Conservation (phyloP, 2,888 invertebrate species). For the Heliconius aoede region DNA sequence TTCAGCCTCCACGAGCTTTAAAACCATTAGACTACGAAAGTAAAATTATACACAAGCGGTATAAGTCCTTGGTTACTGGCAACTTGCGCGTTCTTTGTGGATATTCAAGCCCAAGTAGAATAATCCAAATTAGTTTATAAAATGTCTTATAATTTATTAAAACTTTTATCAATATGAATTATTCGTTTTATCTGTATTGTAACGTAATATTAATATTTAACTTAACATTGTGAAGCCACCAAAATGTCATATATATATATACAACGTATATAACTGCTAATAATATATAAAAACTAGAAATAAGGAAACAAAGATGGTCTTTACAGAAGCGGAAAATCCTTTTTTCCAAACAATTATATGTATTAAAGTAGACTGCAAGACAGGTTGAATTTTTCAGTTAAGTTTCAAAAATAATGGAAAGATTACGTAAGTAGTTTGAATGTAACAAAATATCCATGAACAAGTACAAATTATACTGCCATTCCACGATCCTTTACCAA, state of each 20-base stretch:
- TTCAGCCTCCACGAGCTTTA: constrained; percentile 48
- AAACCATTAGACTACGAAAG: constrained; percentile 49
- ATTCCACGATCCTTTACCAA: constrained; percentile 67
- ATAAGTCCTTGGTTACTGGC: constrained; percentile 47
- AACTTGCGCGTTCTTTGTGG: constrained; percentile 48
- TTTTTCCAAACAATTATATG: too few relatives aligned
- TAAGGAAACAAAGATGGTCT: too few relatives aligned
- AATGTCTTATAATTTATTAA: neutral
- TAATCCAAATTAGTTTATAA: constrained; percentile 25
- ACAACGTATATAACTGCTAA: too few relatives aligned
- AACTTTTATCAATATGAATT: neutral
- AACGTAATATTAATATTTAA: neutral
- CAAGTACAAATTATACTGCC: constrained; percentile 54
- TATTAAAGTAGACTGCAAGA: neutral
- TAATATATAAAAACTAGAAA: neutral
- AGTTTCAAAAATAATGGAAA: neutral
- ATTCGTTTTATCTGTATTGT: neutral
- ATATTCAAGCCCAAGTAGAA: constrained; percentile 37
- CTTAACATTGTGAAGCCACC: too few relatives aligned
- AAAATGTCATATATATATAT: too few relatives aligned
- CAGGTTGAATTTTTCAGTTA: neutral
- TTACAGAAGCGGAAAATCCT: too few relatives aligned
- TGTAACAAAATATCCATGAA: constrained; percentile 5
- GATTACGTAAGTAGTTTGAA: neutral
- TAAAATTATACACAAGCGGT: constrained; percentile 45